phyloP scores from a whole-genome alignment of 2,797 vertebrate species.

The Chrosomus eos region DNA sequence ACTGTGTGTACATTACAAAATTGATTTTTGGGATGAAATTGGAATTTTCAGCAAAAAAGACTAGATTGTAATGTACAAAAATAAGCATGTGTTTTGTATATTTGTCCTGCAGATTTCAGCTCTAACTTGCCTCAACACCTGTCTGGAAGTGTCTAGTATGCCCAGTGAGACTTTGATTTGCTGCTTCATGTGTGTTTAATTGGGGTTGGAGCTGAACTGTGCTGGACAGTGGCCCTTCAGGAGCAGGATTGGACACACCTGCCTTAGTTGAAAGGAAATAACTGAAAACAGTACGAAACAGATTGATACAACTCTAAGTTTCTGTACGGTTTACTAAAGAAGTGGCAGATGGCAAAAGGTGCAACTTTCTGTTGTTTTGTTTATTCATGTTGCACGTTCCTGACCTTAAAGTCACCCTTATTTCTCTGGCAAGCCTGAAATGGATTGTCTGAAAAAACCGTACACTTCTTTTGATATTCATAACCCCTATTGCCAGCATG shows the following conservation, averaged over 20 bases:
- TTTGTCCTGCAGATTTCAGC: background rate
- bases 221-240: background rate
- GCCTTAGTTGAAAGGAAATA: background rate
- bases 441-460: background rate
- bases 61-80: no score
- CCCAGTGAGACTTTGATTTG: no score
- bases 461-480: constrained; percentile 18
- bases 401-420: background rate
- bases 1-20: no score
- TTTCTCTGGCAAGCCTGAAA: constrained; percentile 1
- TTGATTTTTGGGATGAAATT: no score
- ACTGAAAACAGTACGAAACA: background rate
- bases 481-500: background rate
- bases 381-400: background rate
- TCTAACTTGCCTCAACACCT: background rate
- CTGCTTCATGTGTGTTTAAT: no score
- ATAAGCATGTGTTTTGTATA: no score
- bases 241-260: background rate
- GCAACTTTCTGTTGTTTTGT: background rate
- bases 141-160: no score
- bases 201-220: no score
- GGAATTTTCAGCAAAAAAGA: no score
- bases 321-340: background rate
- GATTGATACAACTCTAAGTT: background rate
- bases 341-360: background rate